phyloP scores from a whole-genome alignment of 2,113 vertebrate genomes.

The Otolemur garnettii region DNA sequence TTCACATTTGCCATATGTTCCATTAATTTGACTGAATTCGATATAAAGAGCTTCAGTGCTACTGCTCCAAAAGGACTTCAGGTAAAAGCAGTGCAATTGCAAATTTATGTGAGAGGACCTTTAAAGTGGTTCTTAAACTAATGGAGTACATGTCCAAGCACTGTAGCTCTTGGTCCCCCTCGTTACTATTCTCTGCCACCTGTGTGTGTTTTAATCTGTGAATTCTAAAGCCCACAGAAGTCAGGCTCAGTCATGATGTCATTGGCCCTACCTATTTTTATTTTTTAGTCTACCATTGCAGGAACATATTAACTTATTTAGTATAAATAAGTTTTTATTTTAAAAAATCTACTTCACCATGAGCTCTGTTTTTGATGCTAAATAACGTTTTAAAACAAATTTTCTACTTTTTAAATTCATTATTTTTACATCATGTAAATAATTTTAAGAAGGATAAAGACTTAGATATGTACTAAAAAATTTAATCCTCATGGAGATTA shows the following conservation, averaged over 20 bases:
- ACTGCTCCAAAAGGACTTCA: neutral
- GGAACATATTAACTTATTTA: neutral
- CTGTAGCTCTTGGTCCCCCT: neutral
- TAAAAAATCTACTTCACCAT: neutral
- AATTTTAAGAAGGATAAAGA: constrained; percentile 65
- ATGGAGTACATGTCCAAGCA: constrained; percentile 33
- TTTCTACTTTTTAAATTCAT: neutral
- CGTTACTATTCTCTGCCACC: neutral
- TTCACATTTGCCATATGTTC: constrained; percentile 21
- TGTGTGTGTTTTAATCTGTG: neutral
- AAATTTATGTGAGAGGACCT: constrained; percentile 31
- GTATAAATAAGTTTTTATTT: neutral
- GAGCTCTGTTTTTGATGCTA: neutral
- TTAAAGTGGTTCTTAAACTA: constrained; percentile 50
- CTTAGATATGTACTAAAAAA: constrained; percentile 65
- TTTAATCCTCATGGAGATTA: constrained; percentile 61
- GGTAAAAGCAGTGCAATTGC: constrained; percentile 57
- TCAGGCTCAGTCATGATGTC: neutral
- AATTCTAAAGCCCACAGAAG: neutral
- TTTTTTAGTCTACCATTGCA: neutral
- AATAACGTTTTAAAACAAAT: constrained; percentile 16
- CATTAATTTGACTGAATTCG: neutral
- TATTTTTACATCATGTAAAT: neutral
- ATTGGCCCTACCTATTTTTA: neutral
- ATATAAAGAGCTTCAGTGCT: neutral